Percentiles rank a stretch among this genome's conserved stretches.
Conservation (phyloP, 1,140 invertebrate species). For the Eumeta japonica region DNA sequence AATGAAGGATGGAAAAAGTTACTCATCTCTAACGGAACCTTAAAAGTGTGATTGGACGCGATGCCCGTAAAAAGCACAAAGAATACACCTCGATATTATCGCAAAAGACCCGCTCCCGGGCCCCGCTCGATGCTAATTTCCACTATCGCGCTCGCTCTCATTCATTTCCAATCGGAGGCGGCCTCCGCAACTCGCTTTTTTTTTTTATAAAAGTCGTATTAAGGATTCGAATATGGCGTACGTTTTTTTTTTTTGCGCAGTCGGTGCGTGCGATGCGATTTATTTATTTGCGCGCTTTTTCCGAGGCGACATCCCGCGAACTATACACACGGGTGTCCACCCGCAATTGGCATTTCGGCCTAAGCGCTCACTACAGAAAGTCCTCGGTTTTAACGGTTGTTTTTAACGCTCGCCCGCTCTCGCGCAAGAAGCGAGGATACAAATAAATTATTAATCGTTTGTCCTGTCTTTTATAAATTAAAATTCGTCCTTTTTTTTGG, state of each 20-base stretch:
- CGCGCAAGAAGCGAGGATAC: constrained; percentile 47
- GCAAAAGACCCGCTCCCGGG: constrained; percentile 54
- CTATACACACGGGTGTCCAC: constrained; percentile 54
- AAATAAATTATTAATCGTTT: constrained; percentile 60
- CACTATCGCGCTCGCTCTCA: constrained; percentile 56
- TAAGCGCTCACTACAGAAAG: constrained; percentile 53
- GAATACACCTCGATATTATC: constrained; percentile 58
- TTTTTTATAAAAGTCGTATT: constrained; percentile 56
- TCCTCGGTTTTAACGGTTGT: constrained; percentile 54
- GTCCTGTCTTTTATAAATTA: constrained; percentile 59
- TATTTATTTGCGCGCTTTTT: constrained; percentile 55
- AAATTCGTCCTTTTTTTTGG: constrained; percentile 51
- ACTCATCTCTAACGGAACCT: constrained; percentile 9
- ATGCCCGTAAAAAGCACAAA: constrained; percentile 54
- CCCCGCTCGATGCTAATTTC: constrained; percentile 57
- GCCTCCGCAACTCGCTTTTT: constrained; percentile 42
- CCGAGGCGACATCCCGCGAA: constrained; percentile 53
- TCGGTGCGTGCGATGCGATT: constrained; percentile 53
- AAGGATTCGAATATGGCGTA: constrained; percentile 55
- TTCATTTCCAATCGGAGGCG: constrained; percentile 57
- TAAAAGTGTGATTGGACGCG: constrained; percentile 32
- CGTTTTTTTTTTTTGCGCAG: constrained; percentile 39
- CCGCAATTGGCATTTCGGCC: constrained; percentile 55
- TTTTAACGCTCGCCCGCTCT: constrained; percentile 47
- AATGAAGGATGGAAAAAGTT: too few relatives aligned